Evolutionary conservation across 2,113 vertebrate genomes (phyloP), one percentile per base, ranked within the genome.

Genomic region (Elephantulus edwardii): DNA sequence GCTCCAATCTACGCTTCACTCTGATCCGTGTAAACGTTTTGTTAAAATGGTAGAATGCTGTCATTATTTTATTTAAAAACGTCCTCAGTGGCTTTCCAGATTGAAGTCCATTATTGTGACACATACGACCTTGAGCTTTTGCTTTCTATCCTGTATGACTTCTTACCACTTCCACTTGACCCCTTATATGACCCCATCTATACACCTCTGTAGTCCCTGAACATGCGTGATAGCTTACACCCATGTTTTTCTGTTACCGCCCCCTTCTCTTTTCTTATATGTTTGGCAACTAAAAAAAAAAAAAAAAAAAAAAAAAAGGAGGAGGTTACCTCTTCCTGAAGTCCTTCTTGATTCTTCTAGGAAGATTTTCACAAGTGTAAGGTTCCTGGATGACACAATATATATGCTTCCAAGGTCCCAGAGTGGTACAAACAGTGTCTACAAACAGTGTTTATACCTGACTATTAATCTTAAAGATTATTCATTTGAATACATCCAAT

Each of bases 331-430:
- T 88, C 81, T 42, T 75, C 80, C 4, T 1, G 19, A 68, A 78
- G 8, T 0, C 48, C 12, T 60, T 64, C 58, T 6, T 3, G 33
- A 58, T 40, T 60, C 30, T 24, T 9, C 3, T 46, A 0, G 54
- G 10, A 14, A 87, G 26, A 30, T 11, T 26, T 68, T n/a, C n/a
- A n/a, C n/a, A n/a, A n/a, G n/a, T n/a, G n/a, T n/a, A n/a, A n/a
- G n/a, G n/a, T n/a, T n/a, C n/a, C n/a, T n/a, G n/a, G n/a, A n/a
- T 5, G 5, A 3, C 26, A 3, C 42, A 2, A 5, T 12, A 26
- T 8, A 26, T 1, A 16, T 9, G 24, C 1, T 9, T 68, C 35
- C 35, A 68, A 68, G 66, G 12, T 68, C 7, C 35, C 28, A 9
- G 8, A 20, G 19, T 22, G 20, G 28, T 9, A 14, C 28, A 62